Base-by-base conservation (phyloP, 2,113 vertebrate genomes). In the Hystrix brachyura region DNA sequence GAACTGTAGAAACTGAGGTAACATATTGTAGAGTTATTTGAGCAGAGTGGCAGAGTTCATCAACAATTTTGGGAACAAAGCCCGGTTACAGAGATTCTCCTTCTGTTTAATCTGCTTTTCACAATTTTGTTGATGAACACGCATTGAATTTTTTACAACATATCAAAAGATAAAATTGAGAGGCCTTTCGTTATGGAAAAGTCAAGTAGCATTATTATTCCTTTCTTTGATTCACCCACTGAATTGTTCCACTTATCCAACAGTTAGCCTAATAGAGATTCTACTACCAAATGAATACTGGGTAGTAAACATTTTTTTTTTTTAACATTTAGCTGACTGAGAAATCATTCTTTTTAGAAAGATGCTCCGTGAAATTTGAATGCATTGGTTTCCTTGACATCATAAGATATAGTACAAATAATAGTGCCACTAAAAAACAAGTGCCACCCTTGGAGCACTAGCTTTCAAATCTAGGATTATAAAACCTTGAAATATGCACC, bases 291-390 rank as follows among this genome's bases (percentile, higher is more conserved):
- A 48, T 5, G 90, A 69, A 62, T 32, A 65, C 21, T 88, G 6
- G 72, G 6, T 27, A 62, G 8, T 53, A 90, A 96, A 79, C 11
- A 27, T 23, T 46, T 98, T 21, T 95, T 96, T 93, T 71, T 84
- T 87, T 46, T 46, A 84, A 53, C 19, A 60, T 88, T 88, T 90
- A 96, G 78, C 34, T 96, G 76, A 98, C 55, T 94, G 91, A 93
- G 95, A 96, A 97, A 72, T 97, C 92, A 97, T 94, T 98, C 57
- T 80, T 97, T 46, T 72, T 0, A 0, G 71, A 96, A 92, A 97
- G 23, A 90, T 95, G 55, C 43, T 10, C 19, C 83, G 82, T 98
- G 74, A 98, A 98, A 98, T 98, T 95, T 98, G 96, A 98, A 97
- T 96, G 96, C 85, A 90, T 69, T 74, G 38, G 7, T 89, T 98